These are phyloP conservation scores for Theropithecus gelada DNA, from an alignment of 2,113 vertebrate species.

Conservation along the genomic window DNA sequence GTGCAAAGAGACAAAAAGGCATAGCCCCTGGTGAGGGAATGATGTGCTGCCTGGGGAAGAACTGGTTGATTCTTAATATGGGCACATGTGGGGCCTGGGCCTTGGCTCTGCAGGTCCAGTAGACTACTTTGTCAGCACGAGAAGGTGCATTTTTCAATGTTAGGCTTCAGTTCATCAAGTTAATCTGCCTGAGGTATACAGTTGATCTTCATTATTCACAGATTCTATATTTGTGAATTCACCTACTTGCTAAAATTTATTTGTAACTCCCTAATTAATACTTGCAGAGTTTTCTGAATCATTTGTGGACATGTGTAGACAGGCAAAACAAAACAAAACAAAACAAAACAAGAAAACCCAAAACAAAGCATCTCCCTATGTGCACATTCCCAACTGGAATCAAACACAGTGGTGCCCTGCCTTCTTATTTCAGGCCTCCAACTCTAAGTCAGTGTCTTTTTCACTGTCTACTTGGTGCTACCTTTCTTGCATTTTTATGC, in stretches of 20 bases:
- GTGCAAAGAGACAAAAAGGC: background rate
- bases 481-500: background rate
- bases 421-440: background rate
- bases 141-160: background rate
- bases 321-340: background rate
- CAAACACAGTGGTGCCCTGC: background rate
- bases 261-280: background rate
- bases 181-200: background rate
- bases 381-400: background rate
- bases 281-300: background rate
- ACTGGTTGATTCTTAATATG: background rate
- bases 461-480: background rate
- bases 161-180: background rate
- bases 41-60: background rate
- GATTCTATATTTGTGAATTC: background rate
- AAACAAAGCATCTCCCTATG: background rate
- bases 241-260: background rate
- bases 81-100: background rate
- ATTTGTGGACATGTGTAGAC: background rate
- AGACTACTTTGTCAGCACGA: background rate
- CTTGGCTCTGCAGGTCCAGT: background rate
- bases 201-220: background rate
- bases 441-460: background rate
- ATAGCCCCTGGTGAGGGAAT: background rate
- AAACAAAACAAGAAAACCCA: background rate